phyloP scores from a whole-genome alignment of 2,797 vertebrate species.

The Malurus splendens region DNA sequence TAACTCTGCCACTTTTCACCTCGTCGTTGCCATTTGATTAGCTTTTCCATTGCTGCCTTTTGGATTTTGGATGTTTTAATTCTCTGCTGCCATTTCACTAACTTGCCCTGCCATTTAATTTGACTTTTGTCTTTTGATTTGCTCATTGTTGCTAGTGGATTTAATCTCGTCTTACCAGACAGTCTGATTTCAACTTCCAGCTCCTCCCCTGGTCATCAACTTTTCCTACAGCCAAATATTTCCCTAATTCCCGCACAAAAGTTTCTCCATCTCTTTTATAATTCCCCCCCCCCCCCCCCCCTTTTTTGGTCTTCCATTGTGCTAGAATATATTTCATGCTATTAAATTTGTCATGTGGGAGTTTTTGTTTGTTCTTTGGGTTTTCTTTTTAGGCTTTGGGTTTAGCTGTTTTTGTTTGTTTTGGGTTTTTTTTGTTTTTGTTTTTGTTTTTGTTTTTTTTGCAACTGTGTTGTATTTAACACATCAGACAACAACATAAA shows the following conservation, averaged over 20 bases:
- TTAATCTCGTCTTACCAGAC: neutral
- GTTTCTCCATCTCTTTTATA: neutral
- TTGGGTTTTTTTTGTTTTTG: neutral
- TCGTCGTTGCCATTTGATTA: conserved; percentile 34
- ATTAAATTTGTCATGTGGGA: neutral
- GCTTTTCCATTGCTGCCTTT: neutral
- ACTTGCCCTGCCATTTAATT: conserved; percentile 1
- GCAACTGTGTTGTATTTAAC: neutral
- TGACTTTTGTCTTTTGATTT: conserved; percentile 30
- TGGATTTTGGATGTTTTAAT: conserved; percentile 17
- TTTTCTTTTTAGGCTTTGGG: neutral
- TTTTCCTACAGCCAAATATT: neutral
- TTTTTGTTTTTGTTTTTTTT: neutral
- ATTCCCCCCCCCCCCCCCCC: neutral
- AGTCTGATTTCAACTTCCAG: neutral
- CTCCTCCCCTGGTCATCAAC: neutral
- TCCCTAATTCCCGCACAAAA: neutral
- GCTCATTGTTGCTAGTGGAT: neutral
- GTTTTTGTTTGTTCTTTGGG: neutral
- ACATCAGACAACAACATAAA: neutral
- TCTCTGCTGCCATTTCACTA: conserved; percentile 35
- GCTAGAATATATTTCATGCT: neutral
- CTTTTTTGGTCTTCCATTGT: neutral
- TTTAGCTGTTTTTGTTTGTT: no score
- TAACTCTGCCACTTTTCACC: conserved; percentile 30